Percentiles rank a stretch among this genome's conserved stretches.
Conservation (phyloP, 2,888 invertebrate species). For the Andrena camellia region DNA sequence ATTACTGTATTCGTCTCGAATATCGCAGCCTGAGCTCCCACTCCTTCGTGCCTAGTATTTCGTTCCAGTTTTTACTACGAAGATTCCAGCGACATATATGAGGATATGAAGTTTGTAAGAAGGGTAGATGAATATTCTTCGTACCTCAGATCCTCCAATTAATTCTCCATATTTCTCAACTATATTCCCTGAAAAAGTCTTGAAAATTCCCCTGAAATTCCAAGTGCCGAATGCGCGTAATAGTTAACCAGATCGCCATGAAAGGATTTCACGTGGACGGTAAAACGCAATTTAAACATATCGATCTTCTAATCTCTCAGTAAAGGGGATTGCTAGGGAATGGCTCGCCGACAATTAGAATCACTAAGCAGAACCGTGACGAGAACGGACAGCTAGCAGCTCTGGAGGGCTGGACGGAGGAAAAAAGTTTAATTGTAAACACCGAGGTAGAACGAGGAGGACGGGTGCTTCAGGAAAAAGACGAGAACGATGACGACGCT, state of each 20-base stretch:
- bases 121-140: no score
- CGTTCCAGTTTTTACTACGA: neutral
- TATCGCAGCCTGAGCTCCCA: no score
- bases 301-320: conserved; percentile 43
- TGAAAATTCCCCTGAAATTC: neutral
- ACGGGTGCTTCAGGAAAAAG: conserved; percentile 72
- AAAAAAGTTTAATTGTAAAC: conserved; percentile 85
- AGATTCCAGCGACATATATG: neutral
- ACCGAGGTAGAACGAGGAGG: conserved; percentile 76
- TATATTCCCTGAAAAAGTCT: neutral
- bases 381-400: conserved; percentile 64
- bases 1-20: no score
- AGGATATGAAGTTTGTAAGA: no score
- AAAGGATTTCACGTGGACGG: neutral
- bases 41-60: no score
- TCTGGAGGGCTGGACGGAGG: conserved; percentile 48
- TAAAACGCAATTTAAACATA: conserved; percentile 28
- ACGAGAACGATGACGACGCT: conserved; percentile 72
- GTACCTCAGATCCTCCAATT: neutral
- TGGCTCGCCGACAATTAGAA: conserved; percentile 82
- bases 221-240: neutral
- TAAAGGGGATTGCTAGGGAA: conserved; percentile 51
- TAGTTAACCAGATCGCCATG: neutral
- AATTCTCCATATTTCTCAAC: neutral
- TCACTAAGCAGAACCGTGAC: conserved; percentile 80